These are phyloP conservation scores for Gadopsis bispinosus DNA, from an alignment of 2,797 vertebrate species.

Conservation along the genomic window DNA sequence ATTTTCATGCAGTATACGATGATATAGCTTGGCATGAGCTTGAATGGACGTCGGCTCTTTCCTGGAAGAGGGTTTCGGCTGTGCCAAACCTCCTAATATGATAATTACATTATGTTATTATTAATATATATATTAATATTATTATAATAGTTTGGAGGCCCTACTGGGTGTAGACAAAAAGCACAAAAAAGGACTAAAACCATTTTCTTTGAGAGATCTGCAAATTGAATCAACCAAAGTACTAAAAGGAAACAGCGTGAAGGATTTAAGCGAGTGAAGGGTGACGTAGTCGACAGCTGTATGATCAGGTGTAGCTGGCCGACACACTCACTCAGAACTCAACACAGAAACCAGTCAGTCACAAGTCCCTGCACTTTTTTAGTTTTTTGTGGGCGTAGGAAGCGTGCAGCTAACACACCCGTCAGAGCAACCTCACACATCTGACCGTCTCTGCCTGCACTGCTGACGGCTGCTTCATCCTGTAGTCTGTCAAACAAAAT, in stretches of 20 bases:
- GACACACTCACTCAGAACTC: not conserved
- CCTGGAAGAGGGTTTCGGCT: not conserved
- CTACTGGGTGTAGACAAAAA: not conserved
- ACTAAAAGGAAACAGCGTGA: not conserved
- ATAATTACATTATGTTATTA: slow-evolving; percentile 8
- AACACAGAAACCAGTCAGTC: not conserved
- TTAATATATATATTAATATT: too few species aligned
- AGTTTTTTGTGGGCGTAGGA: too few species aligned
- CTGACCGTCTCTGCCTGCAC: not conserved
- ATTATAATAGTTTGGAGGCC: not conserved
- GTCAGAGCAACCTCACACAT: not conserved
- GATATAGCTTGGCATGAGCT: not conserved
- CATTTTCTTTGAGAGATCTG: not conserved
- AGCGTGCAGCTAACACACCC: not conserved
- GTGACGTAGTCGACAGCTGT: not conserved
- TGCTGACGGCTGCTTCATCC: not conserved
- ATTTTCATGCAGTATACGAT: not conserved
- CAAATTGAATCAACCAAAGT: not conserved
- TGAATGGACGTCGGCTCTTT: not conserved
- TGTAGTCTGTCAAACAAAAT: too few species aligned
- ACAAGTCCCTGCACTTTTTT: not conserved
- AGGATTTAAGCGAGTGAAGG: not conserved
- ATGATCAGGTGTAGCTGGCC: not conserved
- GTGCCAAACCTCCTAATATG: not conserved
- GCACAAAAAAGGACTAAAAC: not conserved